Evolutionary conservation across 2,797 vertebrate species (phyloP).

Genomic region (Anguilla megastoma): DNA sequence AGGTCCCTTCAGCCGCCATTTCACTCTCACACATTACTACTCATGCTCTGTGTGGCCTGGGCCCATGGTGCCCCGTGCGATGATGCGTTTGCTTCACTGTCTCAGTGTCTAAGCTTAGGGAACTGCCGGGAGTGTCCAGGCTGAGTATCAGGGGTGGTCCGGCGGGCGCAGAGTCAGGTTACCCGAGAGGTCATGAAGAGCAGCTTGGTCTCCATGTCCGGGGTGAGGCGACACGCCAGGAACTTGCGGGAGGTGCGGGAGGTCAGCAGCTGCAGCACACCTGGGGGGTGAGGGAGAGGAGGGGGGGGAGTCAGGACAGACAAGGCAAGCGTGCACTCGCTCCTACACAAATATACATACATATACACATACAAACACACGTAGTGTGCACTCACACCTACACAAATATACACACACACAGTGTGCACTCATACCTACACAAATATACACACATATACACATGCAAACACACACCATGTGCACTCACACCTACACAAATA

Average conservation of each 20-base stretch:
- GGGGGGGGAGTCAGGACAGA: neutral
- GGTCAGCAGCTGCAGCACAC: slow-evolving; percentile 90
- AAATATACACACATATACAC: neutral
- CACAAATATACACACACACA: neutral
- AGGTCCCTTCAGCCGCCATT: neutral
- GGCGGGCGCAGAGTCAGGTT: slow-evolving; percentile 35
- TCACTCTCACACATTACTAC: neutral
- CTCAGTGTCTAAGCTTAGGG: neutral
- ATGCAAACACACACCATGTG: neutral
- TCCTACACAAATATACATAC: neutral
- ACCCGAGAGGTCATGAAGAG: slow-evolving; percentile 98
- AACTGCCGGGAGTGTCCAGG: neutral
- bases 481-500: slow-evolving; percentile 1
- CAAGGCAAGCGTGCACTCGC: neutral
- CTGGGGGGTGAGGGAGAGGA: slow-evolving; percentile 56
- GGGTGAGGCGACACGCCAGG: slow-evolving; percentile 91
- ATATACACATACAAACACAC: slow-evolving; percentile 6
- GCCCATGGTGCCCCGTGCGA: neutral
- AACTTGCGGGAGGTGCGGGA: slow-evolving; percentile 94
- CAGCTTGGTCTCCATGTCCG: slow-evolving; percentile 97
- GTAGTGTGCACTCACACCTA: neutral
- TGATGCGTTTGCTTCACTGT: neutral
- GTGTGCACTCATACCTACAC: neutral
- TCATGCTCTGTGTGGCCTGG: neutral
- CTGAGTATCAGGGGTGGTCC: neutral